A percentile compares a stretch with the other conserved stretches of the same genome.
Evolutionary conservation across 2,888 invertebrate species (phyloP).

Genomic region (Thereva nobilitata): DNA sequence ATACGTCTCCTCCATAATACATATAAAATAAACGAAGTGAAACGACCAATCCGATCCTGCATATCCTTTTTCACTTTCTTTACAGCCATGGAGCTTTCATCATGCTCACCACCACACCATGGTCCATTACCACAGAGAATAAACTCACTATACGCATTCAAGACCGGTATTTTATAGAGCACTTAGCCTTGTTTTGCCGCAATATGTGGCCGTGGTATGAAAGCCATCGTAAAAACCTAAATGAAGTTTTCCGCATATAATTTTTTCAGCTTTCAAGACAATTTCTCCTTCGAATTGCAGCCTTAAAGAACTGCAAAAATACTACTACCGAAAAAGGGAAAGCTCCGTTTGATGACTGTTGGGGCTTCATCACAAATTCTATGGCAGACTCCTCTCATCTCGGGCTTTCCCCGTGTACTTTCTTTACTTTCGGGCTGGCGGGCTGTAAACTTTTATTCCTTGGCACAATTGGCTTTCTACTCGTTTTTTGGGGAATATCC

Average conservation of each 20-base stretch:
- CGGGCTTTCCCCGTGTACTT: neutral
- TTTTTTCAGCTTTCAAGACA: constrained; percentile 15
- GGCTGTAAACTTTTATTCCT: constrained; percentile 22
- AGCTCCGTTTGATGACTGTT: neutral
- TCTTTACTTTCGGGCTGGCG: neutral
- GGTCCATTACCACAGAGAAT: no score
- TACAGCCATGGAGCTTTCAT: no score
- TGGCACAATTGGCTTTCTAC: constrained; percentile 20
- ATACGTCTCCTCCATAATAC: no score
- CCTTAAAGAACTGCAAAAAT: constrained; percentile 7
- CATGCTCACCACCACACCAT: no score
- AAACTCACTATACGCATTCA: no score
- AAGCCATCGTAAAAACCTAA: constrained; percentile 22
- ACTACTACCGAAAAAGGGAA: neutral
- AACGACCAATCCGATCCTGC: no score
- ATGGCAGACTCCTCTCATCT: neutral
- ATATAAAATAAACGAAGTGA: no score
- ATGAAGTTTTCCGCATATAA: constrained; percentile 22
- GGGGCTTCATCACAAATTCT: constrained; percentile 25
- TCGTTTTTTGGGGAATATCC: constrained; percentile 7
- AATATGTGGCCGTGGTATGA: constrained; percentile 1
- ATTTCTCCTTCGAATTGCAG: constrained; percentile 21
- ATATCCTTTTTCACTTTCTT: no score
- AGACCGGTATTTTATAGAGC: constrained; percentile 13
- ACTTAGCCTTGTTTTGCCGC: neutral